A percentile compares a stretch with the other conserved stretches of the same genome.
These are phyloP conservation scores for Drosophila subobscura DNA, from an alignment of 1,140 invertebrate genomes.

Conservation along the genomic window DNA sequence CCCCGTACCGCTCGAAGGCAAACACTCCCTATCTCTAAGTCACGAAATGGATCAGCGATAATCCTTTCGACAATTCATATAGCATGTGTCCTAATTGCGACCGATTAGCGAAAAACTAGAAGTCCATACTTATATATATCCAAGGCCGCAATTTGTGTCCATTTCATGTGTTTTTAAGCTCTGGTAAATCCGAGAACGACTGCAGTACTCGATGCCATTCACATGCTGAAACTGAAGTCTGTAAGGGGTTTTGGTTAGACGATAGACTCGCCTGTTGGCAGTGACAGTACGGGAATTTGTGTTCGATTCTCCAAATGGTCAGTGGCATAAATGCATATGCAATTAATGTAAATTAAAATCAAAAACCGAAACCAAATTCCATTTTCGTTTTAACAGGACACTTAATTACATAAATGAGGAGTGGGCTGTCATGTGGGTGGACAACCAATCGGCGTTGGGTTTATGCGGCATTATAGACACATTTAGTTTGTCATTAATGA, in stretches of 20 bases:
- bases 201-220: slow-evolving; percentile 5
- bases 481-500: slow-evolving; percentile 55
- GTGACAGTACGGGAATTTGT: slow-evolving; percentile 5
- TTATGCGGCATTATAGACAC: slow-evolving; percentile 43
- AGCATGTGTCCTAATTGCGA: slow-evolving; percentile 48
- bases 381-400: slow-evolving; percentile 74
- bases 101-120: slow-evolving; percentile 48
- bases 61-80: slow-evolving; percentile 32
- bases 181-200: background rate
- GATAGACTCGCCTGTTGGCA: slow-evolving; percentile 5
- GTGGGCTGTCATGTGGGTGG: slow-evolving; percentile 26
- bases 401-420: slow-evolving; percentile 75
- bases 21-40: too few relatives aligned
- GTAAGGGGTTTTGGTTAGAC: background rate
- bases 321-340: slow-evolving; percentile 63
- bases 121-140: slow-evolving; percentile 3
- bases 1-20: too few relatives aligned
- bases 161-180: slow-evolving; percentile 63
- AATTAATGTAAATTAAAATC: slow-evolving; percentile 81
- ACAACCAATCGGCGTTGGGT: slow-evolving; percentile 1
- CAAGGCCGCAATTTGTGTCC: slow-evolving; percentile 1
- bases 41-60: slow-evolving; percentile 13
- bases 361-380: slow-evolving; percentile 76
- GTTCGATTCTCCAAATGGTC: slow-evolving; percentile 31
- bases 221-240: too few relatives aligned